Conservation (phyloP, 2,888 invertebrate genomes). For the Belgica antarctica region DNA sequence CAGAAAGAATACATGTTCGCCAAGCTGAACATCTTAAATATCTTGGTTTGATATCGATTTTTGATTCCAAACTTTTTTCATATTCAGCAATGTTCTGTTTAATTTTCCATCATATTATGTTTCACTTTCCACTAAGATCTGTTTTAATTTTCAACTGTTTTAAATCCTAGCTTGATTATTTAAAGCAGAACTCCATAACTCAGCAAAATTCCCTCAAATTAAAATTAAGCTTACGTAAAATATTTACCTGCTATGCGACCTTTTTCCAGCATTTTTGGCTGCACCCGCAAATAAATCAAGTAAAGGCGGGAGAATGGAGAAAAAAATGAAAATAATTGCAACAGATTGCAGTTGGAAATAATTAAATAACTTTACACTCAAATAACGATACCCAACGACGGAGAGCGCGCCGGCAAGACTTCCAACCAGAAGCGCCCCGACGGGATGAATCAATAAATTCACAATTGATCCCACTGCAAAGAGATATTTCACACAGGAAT, state of each 20-base stretch:
- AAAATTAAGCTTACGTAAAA: neutral
- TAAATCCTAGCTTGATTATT: too few species aligned
- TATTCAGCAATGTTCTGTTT: too few species aligned
- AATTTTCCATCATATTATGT: too few species aligned
- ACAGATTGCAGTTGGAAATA: conserved; percentile 31
- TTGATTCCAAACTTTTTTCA: too few species aligned
- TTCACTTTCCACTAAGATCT: too few species aligned
- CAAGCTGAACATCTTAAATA: too few species aligned
- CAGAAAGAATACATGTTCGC: too few species aligned
- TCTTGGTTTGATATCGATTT: too few species aligned
- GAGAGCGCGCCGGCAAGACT: conserved; percentile 71
- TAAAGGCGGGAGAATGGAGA: neutral
- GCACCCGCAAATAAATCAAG: conserved; percentile 15
- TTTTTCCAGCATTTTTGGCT: conserved; percentile 43
- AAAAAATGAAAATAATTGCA: conserved; percentile 33
- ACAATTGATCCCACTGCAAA: conserved; percentile 74
- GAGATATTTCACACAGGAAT: too few species aligned
- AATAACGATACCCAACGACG: conserved; percentile 73
- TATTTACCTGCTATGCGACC: conserved; percentile 36
- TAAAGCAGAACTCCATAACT: too few species aligned
- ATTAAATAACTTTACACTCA: conserved; percentile 62
- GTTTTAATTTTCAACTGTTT: too few species aligned
- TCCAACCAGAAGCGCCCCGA: conserved; percentile 79
- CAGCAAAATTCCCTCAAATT: too few species aligned
- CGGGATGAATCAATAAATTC: conserved; percentile 78